phyloP scores from a whole-genome alignment of 2,797 vertebrate genomes.

The Pipistrellus nathusii region DNA sequence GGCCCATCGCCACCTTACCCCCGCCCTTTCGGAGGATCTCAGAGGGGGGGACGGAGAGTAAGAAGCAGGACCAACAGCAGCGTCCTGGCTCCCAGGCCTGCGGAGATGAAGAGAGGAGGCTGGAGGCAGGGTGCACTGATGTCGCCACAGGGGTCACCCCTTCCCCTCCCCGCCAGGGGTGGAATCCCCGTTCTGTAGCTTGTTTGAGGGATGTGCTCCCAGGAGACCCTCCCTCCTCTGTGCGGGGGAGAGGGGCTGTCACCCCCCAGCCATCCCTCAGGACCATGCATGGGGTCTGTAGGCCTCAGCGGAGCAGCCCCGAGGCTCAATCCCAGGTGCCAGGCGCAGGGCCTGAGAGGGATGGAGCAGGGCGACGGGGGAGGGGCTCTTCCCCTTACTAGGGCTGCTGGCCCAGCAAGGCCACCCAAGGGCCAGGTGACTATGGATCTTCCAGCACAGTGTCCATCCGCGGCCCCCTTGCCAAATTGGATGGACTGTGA shows the following conservation, averaged over 20 bases:
- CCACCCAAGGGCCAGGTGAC: not conserved
- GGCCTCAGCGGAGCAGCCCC: not conserved
- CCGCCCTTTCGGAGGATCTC: not conserved
- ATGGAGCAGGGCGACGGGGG: not conserved
- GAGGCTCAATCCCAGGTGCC: not conserved
- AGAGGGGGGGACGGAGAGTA: not conserved
- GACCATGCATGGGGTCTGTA: not conserved
- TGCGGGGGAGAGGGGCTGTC: not conserved
- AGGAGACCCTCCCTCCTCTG: not conserved
- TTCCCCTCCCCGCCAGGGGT: not conserved
- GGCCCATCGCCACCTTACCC: not conserved
- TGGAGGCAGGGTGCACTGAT: too few relatives aligned
- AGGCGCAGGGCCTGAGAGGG: not conserved
- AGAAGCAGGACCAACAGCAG: not conserved
- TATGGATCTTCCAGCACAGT: not conserved
- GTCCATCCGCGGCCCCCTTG: not conserved
- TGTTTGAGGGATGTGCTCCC: not conserved
- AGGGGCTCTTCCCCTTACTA: not conserved
- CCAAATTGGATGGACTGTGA: not conserved
- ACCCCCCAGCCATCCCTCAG: rapidly evolving
- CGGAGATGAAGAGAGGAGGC: not conserved
- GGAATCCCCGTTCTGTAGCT: not conserved
- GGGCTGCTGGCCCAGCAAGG: not conserved
- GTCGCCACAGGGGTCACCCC: not conserved
- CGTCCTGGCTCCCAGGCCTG: not conserved